Base-by-base conservation (phyloP, 2,113 vertebrate genomes). In the Halcyon senegalensis region DNA sequence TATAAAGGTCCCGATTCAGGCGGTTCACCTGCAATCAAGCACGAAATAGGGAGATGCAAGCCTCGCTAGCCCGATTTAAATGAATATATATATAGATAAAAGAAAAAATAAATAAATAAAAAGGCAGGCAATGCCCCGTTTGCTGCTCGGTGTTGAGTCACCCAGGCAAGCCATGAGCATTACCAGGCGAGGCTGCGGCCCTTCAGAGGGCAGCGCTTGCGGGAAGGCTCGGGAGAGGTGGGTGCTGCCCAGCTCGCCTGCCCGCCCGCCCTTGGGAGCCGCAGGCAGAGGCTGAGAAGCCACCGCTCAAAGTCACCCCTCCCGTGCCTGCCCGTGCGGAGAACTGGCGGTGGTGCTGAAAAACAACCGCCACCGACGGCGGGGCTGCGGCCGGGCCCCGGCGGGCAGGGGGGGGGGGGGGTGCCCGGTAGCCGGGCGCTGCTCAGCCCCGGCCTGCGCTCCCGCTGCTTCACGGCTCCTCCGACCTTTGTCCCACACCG, bases 321-420 rank as follows among this genome's bases (percentile, higher is more conserved):
- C 7, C 60, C 3, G 62, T 20, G 72, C 60, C 67, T 58, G 79
- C 60, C 30, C 8, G 67, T 8, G 21, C 53, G 11, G 93, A 95
- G 96, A 96, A 83, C 94, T 94, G 87, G 86, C 95, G 95, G 95
- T 83, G 97, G 87, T 96, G 96, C 97, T 81, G 96, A 97, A 96
- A 97, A 96, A 80, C 14, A 56, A 5, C 91, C 56, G 85, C 5
- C 28, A 70, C 51, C 59, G 89, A 58, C 13, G 5, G 43, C 66
- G 18, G 89, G 51, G 24, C 13, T 27, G 25, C 51, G 24, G 51
- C 87, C n/a, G n/a, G n/a, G n/a, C n/a, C n/a, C n/a, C n/a, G n/a
- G n/a, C n/a, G n/a, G 50, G 62, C 67, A 16, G 18, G 81, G 91
- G 81, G 3, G 48, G 63, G 76, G 91, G 69, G 28, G 4, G 86